Base-by-base conservation (phyloP, 2,113 vertebrate species). In the Rhynchomys soricoides region DNA sequence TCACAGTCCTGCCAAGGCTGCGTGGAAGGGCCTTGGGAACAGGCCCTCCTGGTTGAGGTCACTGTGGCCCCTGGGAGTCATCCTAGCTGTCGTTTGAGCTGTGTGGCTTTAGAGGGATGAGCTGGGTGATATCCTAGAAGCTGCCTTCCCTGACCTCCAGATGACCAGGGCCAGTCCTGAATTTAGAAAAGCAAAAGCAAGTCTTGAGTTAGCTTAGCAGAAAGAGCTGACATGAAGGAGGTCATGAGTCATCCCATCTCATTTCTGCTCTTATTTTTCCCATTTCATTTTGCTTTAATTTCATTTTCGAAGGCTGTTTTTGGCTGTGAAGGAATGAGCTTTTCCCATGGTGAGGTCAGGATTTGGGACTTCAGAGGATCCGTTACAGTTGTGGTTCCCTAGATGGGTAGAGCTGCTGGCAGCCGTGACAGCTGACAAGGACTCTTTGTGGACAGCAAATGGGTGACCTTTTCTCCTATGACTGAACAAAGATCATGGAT, bases 251-350 rank as follows among this genome's bases (percentile, higher is more conserved):
- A 62, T 43, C 57, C 11, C 57, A 12, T 45, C 77, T 89, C 13
- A n/a, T 85, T 66, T 86, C 9, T 92, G 73, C 45, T 88, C 40
- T 92, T 83, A 15, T 70, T 86, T 57, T 57, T 37, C 37, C 31
- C 59, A 64, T 48, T 96, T 90, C 57, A 59, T 96, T 94, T 96
- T 95, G 15, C 64, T 96, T 89, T 52, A 16, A 50, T 93, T 96
- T 78, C 62, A 94, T 86, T 93, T 95, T 50, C 79, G 52, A 95
- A 86, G 71, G 34, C 34, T 22, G 81, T 52, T 79, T 83, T 73
- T 52, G 81, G 43, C 75, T 73, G 24, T 9, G 11, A 13, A 88
- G 62, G 19, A 26, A 5, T 75, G 29, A 55, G 29, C 40, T 93
- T 91, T 57, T n/a, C 85, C 68, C 6, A 0, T 55, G 68, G 57